These are phyloP conservation scores for Prinia subflava DNA, from an alignment of 2,113 vertebrate species.

Conservation along the genomic window DNA sequence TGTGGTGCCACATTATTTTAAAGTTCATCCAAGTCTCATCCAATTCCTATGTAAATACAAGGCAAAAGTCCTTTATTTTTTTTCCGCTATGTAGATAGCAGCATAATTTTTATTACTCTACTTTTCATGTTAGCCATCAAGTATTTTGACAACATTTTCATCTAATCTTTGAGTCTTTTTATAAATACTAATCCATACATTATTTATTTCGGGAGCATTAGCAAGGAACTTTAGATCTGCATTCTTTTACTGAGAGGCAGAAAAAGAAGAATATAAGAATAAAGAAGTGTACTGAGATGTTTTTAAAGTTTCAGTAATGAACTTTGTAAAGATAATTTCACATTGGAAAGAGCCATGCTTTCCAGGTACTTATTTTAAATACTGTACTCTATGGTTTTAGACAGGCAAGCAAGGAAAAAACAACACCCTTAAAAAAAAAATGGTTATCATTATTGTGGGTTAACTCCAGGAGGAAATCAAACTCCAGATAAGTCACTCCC, in stretches of 20 bases:
- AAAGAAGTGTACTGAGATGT: neutral
- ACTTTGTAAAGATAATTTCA: neutral
- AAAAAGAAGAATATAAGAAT: neutral
- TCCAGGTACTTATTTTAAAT: neutral
- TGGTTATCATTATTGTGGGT: neutral
- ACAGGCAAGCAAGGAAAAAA: neutral
- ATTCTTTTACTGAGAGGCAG: neutral
- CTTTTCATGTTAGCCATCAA: neutral
- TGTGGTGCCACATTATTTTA: neutral
- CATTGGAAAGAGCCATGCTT: neutral
- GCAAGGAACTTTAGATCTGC: neutral
- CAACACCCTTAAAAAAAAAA: neutral
- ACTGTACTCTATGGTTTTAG: neutral
- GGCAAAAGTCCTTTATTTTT: neutral
- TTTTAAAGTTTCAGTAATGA: neutral
- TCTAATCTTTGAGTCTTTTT: neutral
- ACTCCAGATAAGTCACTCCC: neutral
- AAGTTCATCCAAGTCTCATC: neutral
- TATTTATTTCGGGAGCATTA: neutral
- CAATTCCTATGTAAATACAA: neutral
- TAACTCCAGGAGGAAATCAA: neutral
- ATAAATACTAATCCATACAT: neutral
- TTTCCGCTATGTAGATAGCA: neutral
- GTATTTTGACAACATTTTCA: neutral
- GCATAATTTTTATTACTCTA: neutral